A percentile compares a stretch with the other conserved stretches of the same genome.
phyloP scores from a whole-genome alignment of 2,797 vertebrate genomes.

The Squalus acanthias region DNA sequence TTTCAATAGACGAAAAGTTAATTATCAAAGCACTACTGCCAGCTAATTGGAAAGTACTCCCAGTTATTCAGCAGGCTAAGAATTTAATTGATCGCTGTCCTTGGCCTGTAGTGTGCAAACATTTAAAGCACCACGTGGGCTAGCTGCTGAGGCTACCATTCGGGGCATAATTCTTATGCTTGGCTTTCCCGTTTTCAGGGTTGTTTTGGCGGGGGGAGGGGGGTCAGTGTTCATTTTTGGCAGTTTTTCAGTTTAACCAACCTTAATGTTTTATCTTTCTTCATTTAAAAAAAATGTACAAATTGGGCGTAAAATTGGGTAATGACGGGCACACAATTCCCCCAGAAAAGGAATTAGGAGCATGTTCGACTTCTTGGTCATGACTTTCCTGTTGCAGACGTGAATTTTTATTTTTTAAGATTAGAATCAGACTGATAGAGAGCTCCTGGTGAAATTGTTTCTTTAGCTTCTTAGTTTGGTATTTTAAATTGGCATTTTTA shows the following conservation, averaged over 20 bases:
- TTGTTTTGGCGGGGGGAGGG: not conserved
- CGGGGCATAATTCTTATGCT: not conserved
- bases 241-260: not conserved
- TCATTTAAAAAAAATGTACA: not conserved
- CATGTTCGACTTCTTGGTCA: not conserved
- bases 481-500: not conserved
- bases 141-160: not conserved
- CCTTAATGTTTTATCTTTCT: not conserved
- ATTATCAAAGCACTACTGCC: not conserved
- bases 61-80: not conserved
- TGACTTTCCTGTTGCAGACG: not conserved
- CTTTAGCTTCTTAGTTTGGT: not conserved
- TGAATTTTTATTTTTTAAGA: not conserved
- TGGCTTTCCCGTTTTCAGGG: not conserved
- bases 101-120: not conserved
- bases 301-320: not conserved
- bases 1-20: not conserved
- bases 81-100: constrained; percentile 26
- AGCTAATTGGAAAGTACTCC: constrained; percentile 9
- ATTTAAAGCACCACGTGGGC: not conserved
- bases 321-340: too few relatives aligned
- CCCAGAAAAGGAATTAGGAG: not conserved
- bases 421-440: not conserved
- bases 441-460: not conserved
- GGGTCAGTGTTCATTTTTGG: not conserved